Percentiles rank a stretch among this genome's conserved stretches.
Conservation (phyloP, 92 coral and sea anemone genomes). For the Scolanthus callimorphus region DNA sequence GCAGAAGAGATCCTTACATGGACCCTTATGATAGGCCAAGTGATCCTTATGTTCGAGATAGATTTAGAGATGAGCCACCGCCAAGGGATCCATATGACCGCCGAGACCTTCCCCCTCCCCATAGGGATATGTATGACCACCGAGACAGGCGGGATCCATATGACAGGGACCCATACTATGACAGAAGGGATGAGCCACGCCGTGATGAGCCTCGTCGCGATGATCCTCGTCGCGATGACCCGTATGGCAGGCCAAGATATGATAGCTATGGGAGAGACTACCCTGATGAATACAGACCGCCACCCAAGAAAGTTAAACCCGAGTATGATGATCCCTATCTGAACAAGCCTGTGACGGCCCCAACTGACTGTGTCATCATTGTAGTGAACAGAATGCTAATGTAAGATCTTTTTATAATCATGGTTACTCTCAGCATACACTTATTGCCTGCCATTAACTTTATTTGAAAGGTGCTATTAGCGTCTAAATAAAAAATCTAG, state of each 20-base stretch:
- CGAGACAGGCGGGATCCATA: slow-evolving; percentile 57
- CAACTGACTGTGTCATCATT: slow-evolving; percentile 95
- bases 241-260: slow-evolving; percentile 19
- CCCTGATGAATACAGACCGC: slow-evolving; percentile 74
- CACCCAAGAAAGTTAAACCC: slow-evolving; percentile 81
- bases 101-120: slow-evolving; percentile 37
- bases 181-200: slow-evolving; percentile 20
- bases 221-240: slow-evolving; percentile 11
- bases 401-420: no score
- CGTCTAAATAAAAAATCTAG: no score
- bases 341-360: slow-evolving; percentile 74
- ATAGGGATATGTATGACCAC: slow-evolving; percentile 42
- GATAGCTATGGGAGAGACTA: slow-evolving; percentile 27
- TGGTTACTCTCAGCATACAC: no score
- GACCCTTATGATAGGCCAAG: slow-evolving; percentile 64
- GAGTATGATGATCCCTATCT: slow-evolving; percentile 60
- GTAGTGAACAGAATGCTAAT: slow-evolving; percentile 85
- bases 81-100: slow-evolving; percentile 69
- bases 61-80: slow-evolving; percentile 79
- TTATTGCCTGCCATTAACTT: no score
- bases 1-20: slow-evolving; percentile 48
- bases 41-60: slow-evolving; percentile 72
- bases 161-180: slow-evolving; percentile 45
- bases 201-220: slow-evolving; percentile 10
- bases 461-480: no score